phyloP scores from a whole-genome alignment of 2,797 vertebrate species.

The Enteromius argenteus region DNA sequence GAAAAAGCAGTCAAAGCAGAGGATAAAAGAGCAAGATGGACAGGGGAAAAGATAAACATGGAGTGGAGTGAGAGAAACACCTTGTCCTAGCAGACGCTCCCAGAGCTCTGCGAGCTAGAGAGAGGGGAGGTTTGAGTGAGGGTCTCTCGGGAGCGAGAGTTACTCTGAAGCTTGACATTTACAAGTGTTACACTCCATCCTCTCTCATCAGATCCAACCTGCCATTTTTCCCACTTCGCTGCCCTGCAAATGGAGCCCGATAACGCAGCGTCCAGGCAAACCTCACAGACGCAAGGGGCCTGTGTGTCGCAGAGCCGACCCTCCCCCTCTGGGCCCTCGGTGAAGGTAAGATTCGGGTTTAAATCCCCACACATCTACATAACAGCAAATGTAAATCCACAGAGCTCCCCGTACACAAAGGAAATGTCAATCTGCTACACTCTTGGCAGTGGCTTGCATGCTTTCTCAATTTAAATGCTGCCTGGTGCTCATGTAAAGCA shows the following conservation, averaged over 20 bases:
- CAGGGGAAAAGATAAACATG: constrained; percentile 24
- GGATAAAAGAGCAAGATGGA: constrained; percentile 5
- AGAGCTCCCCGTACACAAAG: constrained; percentile 26
- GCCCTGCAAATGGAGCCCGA: constrained; percentile 41
- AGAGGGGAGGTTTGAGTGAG: constrained; percentile 46
- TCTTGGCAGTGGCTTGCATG: constrained; percentile 12
- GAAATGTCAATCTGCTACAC: constrained; percentile 44
- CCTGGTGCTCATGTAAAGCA: constrained; percentile 41
- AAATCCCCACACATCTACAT: constrained; percentile 24
- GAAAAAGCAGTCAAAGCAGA: constrained; percentile 13
- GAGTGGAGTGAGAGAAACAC: constrained; percentile 16
- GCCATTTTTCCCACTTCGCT: constrained; percentile 38
- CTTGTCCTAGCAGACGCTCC: constrained; percentile 16
- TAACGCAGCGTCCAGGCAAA: neutral
- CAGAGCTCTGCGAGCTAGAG: constrained; percentile 17
- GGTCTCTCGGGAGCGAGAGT: constrained; percentile 46
- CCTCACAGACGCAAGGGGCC: neutral
- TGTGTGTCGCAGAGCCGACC: neutral
- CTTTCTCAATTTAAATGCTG: constrained; percentile 39
- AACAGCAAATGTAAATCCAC: constrained; percentile 17
- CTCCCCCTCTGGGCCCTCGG: neutral
- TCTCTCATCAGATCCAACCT: constrained; percentile 52
- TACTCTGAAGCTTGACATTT: constrained; percentile 58
- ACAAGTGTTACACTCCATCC: constrained; percentile 48
- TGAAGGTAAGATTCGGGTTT: neutral